phyloP scores from a whole-genome alignment of 2,113 vertebrate species.

The Bubalus kerabau region DNA sequence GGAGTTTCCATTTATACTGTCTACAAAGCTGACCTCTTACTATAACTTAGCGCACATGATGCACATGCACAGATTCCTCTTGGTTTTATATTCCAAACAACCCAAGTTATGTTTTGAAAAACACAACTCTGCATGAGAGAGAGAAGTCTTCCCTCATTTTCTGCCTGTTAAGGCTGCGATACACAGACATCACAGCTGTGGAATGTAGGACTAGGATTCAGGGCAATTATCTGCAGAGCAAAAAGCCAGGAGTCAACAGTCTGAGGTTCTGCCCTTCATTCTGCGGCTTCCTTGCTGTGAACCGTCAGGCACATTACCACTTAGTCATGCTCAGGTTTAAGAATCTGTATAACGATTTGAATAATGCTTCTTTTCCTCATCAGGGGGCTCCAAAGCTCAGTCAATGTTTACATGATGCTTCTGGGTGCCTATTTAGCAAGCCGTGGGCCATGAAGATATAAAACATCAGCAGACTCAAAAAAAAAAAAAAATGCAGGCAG shows the following conservation, averaged over 20 bases:
- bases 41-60: not conserved
- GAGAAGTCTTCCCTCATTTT: not conserved
- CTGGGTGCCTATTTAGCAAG: conserved; percentile 21
- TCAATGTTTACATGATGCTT: not conserved
- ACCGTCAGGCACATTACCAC: not conserved
- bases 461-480: not conserved
- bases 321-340: not conserved
- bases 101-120: not conserved
- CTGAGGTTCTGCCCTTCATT: not conserved
- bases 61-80: not conserved
- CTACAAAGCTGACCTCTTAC: not conserved
- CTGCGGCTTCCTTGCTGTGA: not conserved
- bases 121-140: not conserved
- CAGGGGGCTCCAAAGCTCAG: conserved; percentile 31
- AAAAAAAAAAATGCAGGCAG: not conserved
- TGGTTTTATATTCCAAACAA: conserved; percentile 15
- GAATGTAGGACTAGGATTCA: not conserved
- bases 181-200: not conserved
- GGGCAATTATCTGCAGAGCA: not conserved
- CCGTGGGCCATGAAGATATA: not conserved
- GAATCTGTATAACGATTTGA: conserved; percentile 10
- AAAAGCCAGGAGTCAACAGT: not conserved
- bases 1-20: not conserved
- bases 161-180: not conserved
- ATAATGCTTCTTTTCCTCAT: conserved; percentile 17